Percentiles rank a stretch among this genome's conserved stretches.
Conservation (phyloP, 2,113 vertebrate species). For the Macrotis lagotis region DNA sequence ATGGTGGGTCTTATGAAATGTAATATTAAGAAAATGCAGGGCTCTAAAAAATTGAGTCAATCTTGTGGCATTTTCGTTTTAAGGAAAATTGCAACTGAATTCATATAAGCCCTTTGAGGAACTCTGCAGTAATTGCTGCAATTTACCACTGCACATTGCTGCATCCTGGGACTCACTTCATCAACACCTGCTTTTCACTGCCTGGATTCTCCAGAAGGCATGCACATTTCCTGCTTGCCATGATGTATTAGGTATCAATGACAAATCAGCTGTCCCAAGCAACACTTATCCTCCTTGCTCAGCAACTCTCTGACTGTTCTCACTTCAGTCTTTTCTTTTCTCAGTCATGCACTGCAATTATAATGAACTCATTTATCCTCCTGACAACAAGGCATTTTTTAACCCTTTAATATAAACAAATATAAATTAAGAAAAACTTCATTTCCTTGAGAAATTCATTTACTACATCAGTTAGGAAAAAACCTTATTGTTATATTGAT, state of each 20-base stretch:
- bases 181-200: constrained; percentile 66
- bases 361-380: constrained; percentile 82
- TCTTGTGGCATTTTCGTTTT: background rate
- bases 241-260: constrained; percentile 79
- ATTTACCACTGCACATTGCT: constrained; percentile 54
- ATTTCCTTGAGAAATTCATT: background rate
- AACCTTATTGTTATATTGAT: background rate
- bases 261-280: constrained; percentile 83
- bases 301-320: constrained; percentile 76
- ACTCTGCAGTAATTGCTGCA: constrained; percentile 56
- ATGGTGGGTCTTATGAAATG: constrained; percentile 3
- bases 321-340: constrained; percentile 69
- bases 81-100: background rate
- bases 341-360: constrained; percentile 78
- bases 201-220: constrained; percentile 60
- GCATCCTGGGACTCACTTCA: constrained; percentile 48
- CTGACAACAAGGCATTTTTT: constrained; percentile 74
- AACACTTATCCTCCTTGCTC: constrained; percentile 78
- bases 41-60: background rate
- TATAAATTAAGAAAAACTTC: background rate
- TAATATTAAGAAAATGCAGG: constrained; percentile 30
- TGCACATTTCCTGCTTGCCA: constrained; percentile 72
- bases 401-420: constrained; percentile 70
- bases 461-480: background rate
- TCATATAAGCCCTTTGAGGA: constrained; percentile 29